Percentiles rank a stretch among this genome's conserved stretches.
phyloP scores from a whole-genome alignment of 1,140 invertebrate genomes.

The Drosophila equinoxialis region DNA sequence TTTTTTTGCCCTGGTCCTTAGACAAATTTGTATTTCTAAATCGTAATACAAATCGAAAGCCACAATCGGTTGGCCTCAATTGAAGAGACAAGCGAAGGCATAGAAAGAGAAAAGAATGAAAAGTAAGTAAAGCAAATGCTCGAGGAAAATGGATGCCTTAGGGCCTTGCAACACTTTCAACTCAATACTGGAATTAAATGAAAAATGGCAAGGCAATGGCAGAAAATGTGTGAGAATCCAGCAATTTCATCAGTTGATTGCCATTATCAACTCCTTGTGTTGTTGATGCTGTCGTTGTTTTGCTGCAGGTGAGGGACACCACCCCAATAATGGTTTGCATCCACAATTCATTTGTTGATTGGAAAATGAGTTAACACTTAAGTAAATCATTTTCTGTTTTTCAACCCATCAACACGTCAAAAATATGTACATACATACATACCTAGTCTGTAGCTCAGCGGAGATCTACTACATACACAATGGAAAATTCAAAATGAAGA shows the following conservation, averaged over 20 bases:
- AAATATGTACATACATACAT: too few relatives aligned
- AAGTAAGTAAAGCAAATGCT: slow-evolving; percentile 14
- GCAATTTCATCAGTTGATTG: slow-evolving; percentile 73
- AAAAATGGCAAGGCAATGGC: slow-evolving; percentile 60
- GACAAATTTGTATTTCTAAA: slow-evolving; percentile 57
- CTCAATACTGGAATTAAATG: slow-evolving; percentile 65
- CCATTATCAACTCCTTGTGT: slow-evolving; percentile 65
- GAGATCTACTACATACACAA: slow-evolving; percentile 23
- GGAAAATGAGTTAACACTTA: slow-evolving; percentile 77
- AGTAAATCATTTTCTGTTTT: slow-evolving; percentile 71
- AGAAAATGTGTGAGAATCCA: slow-evolving; percentile 38
- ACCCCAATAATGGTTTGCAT: slow-evolving; percentile 38
- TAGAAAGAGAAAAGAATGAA: not conserved
- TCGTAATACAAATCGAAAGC: slow-evolving; percentile 56
- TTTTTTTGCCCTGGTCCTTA: slow-evolving; percentile 50
- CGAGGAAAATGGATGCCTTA: slow-evolving; percentile 29
- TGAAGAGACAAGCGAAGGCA: slow-evolving; percentile 34
- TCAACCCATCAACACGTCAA: slow-evolving; percentile 28
- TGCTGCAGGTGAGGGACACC: not conserved
- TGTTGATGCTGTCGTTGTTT: slow-evolving; percentile 39
- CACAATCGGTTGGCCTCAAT: slow-evolving; percentile 39
- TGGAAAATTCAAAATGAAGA: slow-evolving; percentile 46
- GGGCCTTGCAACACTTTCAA: slow-evolving; percentile 64
- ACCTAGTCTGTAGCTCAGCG: too few relatives aligned
- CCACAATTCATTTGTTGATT: slow-evolving; percentile 57